phyloP scores from a whole-genome alignment of 2,888 invertebrate genomes.

The Chaitophorus viminalis region DNA sequence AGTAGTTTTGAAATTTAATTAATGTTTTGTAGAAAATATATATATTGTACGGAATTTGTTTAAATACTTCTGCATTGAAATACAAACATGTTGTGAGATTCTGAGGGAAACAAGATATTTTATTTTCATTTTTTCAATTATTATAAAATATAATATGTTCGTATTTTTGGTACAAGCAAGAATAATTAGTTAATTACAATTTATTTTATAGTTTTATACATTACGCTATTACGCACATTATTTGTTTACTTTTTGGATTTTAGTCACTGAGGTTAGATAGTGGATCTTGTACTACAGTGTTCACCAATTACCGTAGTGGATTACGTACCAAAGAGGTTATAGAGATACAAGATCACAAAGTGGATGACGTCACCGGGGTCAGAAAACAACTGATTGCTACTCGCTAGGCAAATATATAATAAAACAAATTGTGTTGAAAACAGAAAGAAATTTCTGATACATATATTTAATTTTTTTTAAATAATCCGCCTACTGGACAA shows the following conservation, averaged over 20 bases:
- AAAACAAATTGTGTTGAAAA: slow-evolving; percentile 42
- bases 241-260: background rate
- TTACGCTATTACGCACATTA: no score
- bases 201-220: no score
- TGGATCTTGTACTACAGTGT: slow-evolving; percentile 1
- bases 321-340: slow-evolving; percentile 47
- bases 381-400: slow-evolving; percentile 62
- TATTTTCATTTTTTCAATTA: no score
- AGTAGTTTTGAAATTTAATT: no score
- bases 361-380: slow-evolving; percentile 59
- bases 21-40: no score
- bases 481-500: background rate
- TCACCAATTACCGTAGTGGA: background rate
- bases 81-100: no score
- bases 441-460: slow-evolving; percentile 42
- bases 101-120: no score
- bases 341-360: slow-evolving; percentile 42
- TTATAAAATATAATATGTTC: no score
- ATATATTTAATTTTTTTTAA: slow-evolving; percentile 46
- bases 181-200: no score
- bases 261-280: background rate
- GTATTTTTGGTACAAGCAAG: no score
- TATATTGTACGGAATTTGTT: no score
- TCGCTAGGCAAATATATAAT: slow-evolving; percentile 56
- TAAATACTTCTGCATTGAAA: no score